Evolutionary conservation across 2,113 vertebrate genomes (phyloP), one percentile per base, ranked within the genome.

Genomic region (Halichoeres trimaculatus): DNA sequence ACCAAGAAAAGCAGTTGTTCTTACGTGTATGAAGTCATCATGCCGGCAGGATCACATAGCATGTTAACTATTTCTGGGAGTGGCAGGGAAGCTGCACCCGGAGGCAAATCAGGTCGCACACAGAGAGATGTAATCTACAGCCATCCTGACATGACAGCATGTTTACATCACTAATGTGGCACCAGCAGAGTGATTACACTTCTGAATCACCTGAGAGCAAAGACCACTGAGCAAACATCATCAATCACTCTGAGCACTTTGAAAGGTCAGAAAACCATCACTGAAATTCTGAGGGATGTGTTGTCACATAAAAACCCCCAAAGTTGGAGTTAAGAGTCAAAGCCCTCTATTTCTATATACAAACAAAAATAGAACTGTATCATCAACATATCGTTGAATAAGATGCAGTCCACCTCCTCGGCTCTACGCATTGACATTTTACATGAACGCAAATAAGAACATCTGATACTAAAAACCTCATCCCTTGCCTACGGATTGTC

Each of bases 51-150:
- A 51, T 48, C 26, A 35, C 51, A 23, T 71, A 62, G 51, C 72
- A 26, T 54, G 48, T 56, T 62, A 52, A 48, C 26, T 61, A 17
- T 51, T 62, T 30, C 34, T 20, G 52, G 76, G 73, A 76, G 72
- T 59, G 72, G 73, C 67, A 51, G 40, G 7, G 8, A 11, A 19
- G 52, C 17, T 2, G 35, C 2, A 5, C 48, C 50, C 0, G 23
- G 12, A 41, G 51, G 59, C 30, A 3, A 71, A 58, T 20, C 20
- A 9, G 3, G 19, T 6, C 35, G 17, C 20, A 5, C 45, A 10
- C 3, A 23, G 63, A 70, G 57, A 10, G 45, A 64, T 23, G 24
- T 63, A 56, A 84, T 59, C 63, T 53, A 22, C 43, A 38, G 51
- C 19, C 2, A 43, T 22, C 9, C 36, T 56, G 67, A 67, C 47